Conservation (phyloP, 2,888 invertebrate species). For the Athalia rosae region DNA sequence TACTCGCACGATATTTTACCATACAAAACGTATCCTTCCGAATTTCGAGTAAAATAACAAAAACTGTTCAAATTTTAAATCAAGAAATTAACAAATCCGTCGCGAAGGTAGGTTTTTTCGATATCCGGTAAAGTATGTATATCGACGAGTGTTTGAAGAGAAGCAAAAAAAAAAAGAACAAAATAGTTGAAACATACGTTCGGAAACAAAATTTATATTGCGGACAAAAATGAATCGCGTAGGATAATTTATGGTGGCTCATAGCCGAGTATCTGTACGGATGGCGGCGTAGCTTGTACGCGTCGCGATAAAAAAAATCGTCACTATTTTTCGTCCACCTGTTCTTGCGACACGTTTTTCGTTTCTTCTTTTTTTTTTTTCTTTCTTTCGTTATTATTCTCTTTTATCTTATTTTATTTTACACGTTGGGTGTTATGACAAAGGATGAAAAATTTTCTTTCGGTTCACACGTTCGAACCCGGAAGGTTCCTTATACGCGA, state of each 20-base stretch:
- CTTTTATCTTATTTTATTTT: not conserved
- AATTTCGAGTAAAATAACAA: not conserved
- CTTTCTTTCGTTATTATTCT: slow-evolving; percentile 4
- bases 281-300: not conserved
- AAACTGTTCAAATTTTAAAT: too few relatives aligned
- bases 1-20: not conserved
- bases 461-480: slow-evolving; percentile 24
- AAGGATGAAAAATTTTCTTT: slow-evolving; percentile 30
- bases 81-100: too few relatives aligned
- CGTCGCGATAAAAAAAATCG: not conserved
- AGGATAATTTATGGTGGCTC: slow-evolving; percentile 23
- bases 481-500: not conserved
- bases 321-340: not conserved
- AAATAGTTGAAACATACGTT: too few relatives aligned
- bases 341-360: not conserved
- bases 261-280: not conserved
- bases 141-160: too few relatives aligned
- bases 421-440: slow-evolving; percentile 10
- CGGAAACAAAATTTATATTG: too few relatives aligned
- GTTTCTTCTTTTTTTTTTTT: not conserved
- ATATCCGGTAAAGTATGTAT: too few relatives aligned
- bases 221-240: slow-evolving; percentile 26
- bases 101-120: too few relatives aligned
- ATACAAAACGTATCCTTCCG: not conserved
- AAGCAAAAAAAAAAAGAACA: too few relatives aligned